These are phyloP conservation scores for Pteropus rufus DNA, from an alignment of 2,797 vertebrate genomes.

Conservation along the genomic window DNA sequence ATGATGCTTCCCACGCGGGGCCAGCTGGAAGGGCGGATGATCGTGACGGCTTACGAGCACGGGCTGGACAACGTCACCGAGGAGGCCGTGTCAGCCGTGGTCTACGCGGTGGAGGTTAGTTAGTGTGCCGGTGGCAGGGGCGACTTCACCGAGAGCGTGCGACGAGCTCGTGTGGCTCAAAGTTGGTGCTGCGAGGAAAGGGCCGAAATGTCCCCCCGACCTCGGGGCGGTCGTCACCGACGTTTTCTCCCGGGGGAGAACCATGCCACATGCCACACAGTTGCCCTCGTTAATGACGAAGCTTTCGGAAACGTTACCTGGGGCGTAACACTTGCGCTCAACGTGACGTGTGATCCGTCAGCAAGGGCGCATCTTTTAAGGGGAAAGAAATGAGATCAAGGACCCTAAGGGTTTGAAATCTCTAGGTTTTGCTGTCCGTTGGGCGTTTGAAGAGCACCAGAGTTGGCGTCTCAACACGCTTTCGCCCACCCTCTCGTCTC, in stretches of 20 bases:
- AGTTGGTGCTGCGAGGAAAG: background rate
- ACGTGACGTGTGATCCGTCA: background rate
- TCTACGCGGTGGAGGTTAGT: constrained; percentile 94
- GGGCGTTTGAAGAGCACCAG: background rate
- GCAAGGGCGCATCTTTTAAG: background rate
- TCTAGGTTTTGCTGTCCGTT: background rate
- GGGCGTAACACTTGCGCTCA: background rate
- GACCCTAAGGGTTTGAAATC: background rate
- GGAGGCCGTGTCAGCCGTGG: constrained; percentile 90
- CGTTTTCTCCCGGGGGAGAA: background rate
- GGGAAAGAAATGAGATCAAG: background rate
- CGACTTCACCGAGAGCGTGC: accelerated
- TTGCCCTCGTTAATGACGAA: background rate
- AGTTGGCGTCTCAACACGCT: background rate
- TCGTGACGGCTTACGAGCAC: constrained; percentile 95
- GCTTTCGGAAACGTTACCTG: background rate
- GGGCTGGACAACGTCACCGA: constrained; percentile 96
- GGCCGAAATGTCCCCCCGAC: background rate
- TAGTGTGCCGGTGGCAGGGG: constrained; percentile 46
- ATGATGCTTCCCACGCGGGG: constrained; percentile 93
- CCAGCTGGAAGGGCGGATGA: constrained; percentile 98
- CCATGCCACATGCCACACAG: background rate
- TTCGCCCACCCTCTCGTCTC: accelerated
- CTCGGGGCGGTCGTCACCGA: background rate
- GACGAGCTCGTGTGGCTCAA: background rate